Evolutionary conservation across 1,140 invertebrate species (phyloP), one percentile per base, ranked within the genome.

Genomic region (Zaprionus taronus): DNA sequence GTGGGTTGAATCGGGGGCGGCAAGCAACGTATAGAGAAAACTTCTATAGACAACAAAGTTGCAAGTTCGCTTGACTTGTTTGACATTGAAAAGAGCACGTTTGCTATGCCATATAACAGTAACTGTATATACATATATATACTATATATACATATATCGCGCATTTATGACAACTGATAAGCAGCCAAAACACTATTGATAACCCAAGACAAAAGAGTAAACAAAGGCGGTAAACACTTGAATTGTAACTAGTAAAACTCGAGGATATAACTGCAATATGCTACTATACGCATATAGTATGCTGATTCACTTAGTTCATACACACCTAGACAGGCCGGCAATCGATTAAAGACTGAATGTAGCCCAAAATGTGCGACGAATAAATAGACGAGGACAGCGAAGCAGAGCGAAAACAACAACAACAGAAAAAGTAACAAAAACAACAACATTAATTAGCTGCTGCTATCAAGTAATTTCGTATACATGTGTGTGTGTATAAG

Each of bases 281-380:
- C 14, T 47, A 17, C 15, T 41, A 53, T 60, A 31, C n/a, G 28
- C 20, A 47, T 74, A 49, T 49, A 57, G 12, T 28, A 44, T 26
- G 53, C 68, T 71, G 28, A 63, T 63, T 72, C 62, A 79, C 71
- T 70, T 2, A 4, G 5, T 53, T 55, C 36, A 67, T 60, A 84
- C 85, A 83, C 78, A 90, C 85, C 85, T 85, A 75, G 68, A 80
- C 81, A 49, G 60, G 79, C 76, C 86, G 85, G 85, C 85, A 75
- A 90, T 80, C 79, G 75, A 85, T 75, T 64, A 68, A 77, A 80
- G 79, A 91, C 81, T 90, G 71, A 90, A 38, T 53, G 44, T 56
- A 65, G 49, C 53, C 56, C 53, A 81, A 74, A 67, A 60, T 64
- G 47, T 15, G 47, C 53, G 55, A 57, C 58, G 41, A 72, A 62